Evolutionary conservation across 2,888 invertebrate species (phyloP), one percentile per base, ranked within the genome.

Genomic region (Cheilosia soror): DNA sequence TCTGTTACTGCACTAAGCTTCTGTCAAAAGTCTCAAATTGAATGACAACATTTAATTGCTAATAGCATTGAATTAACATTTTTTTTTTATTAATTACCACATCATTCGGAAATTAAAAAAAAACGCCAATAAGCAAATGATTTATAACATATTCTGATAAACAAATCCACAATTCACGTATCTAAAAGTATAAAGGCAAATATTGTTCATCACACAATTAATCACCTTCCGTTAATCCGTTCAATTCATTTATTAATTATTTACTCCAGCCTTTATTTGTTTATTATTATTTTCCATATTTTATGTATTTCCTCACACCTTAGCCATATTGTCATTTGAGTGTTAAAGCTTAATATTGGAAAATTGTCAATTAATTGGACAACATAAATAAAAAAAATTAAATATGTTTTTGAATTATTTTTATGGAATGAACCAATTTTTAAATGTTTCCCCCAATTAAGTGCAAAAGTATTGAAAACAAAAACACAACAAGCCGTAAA

Each of bases 401-500:
- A 29, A 33, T 71, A 7, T 33, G 11, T 31, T 29, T 44, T 40
- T 40, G 13, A 20, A 37, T 60, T 49, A 29, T 77, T 47, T 40
- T 62, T 71, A 49, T 15, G 11, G 20, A 75, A 51, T 81, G 77
- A 77, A 82, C 77, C 77, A 82, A 83, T 53, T 73, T 60, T 55
- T 6, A 73, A 55, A 27, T 13, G 13, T 6, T 29, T 66, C 47
- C 11, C 60, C 31, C 7, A 78, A 47, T 69, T 65, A 31, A 69
- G 11, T 75, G 47, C 47, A 78, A 78, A 51, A 62, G 37, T 5
- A 60, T 65, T 7, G 25, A 40, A 27, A 53, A 42, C 53, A 49
- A 83, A 77, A 3, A 3, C 4, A 37, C 37, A 37, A 37, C 37
- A 37, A 37, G 62, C 65, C 66, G 62, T 75, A 76, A 78, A 57